Evolutionary conservation across 2,888 invertebrate genomes (phyloP).

Genomic region (Cataglyphis cursor): DNA sequence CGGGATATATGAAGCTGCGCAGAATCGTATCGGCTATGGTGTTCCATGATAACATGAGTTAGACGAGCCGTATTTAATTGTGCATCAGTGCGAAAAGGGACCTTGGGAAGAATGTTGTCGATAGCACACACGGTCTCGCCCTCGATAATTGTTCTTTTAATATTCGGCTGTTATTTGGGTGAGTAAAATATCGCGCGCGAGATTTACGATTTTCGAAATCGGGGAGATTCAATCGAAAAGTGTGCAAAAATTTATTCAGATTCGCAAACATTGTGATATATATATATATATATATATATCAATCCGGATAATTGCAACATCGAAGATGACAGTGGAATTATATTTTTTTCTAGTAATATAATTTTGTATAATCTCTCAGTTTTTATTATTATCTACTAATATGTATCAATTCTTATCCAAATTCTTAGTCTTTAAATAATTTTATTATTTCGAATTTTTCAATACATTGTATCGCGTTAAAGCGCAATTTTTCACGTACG

Average conservation of each 20-base stretch:
- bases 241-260: not conserved
- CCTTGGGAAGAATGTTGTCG: constrained; percentile 69
- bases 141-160: constrained; percentile 35
- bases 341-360: not conserved
- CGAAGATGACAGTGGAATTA: not conserved
- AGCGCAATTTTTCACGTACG: not conserved
- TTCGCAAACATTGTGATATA: not conserved
- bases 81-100: constrained; percentile 72
- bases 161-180: constrained; percentile 37
- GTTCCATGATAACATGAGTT: constrained; percentile 67
- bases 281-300: not conserved
- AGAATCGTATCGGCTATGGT: constrained; percentile 69
- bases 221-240: not conserved
- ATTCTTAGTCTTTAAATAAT: not conserved
- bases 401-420: not conserved
- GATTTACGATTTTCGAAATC: not conserved
- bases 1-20: constrained; percentile 67
- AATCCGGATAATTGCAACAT: not conserved
- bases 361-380: not conserved
- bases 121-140: constrained; percentile 40
- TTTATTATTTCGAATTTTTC: not conserved
- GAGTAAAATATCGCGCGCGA: constrained; percentile 19
- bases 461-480: not conserved
- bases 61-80: constrained; percentile 73
- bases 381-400: not conserved